phyloP scores from a whole-genome alignment of 1,140 invertebrate species.

The Liolophura sinensis region DNA sequence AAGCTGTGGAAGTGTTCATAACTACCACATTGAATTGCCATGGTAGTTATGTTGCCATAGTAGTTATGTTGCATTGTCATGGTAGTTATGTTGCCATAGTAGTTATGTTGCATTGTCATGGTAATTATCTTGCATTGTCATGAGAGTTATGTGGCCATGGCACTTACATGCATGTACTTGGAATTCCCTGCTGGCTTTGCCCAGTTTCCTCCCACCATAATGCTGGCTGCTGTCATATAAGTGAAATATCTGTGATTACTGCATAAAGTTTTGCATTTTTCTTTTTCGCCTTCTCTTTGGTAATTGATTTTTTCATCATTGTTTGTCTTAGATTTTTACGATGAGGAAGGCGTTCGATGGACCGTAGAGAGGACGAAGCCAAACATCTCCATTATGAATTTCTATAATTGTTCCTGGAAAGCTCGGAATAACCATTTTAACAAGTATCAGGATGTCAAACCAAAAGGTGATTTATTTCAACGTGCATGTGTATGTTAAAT shows the following conservation, averaged over 20 bases:
- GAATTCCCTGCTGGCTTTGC: conserved; percentile 13
- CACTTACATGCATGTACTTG: conserved; percentile 16
- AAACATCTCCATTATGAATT: conserved; percentile 58
- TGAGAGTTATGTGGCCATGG: too few species aligned
- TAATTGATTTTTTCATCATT: conserved; percentile 13
- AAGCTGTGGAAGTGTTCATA: too few species aligned
- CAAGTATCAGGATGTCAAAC: conserved; percentile 83
- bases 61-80: too few species aligned
- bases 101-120: too few species aligned
- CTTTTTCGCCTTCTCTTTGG: conserved; percentile 7
- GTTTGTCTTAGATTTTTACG: conserved; percentile 46
- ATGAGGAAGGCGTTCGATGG: conserved; percentile 57
- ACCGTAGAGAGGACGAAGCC: conserved; percentile 51
- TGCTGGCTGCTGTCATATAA: too few species aligned
- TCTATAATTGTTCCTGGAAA: conserved; percentile 66
- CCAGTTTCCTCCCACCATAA: conserved; percentile 10
- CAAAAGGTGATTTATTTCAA: conserved; percentile 66
- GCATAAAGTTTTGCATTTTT: neutral
- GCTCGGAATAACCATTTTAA: conserved; percentile 79
- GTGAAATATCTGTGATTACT: neutral
- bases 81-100: too few species aligned
- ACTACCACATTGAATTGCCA: too few species aligned
- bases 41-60: too few species aligned
- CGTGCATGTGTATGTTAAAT: too few species aligned
- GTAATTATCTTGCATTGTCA: too few species aligned